Evolutionary conservation across 2,888 invertebrate species (phyloP).

Genomic region (Acleris cristana): DNA sequence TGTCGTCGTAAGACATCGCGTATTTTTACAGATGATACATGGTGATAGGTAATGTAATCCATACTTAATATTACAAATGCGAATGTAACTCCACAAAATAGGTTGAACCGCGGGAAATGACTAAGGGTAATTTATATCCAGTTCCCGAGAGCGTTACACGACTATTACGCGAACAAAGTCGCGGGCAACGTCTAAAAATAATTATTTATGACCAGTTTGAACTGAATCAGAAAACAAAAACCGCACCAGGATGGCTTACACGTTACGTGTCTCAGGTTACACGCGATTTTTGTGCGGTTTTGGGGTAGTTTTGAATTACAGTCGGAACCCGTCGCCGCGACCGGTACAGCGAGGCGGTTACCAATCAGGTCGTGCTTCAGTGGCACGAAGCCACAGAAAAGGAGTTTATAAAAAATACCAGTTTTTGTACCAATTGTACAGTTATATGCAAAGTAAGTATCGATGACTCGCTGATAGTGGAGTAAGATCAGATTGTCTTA

Average conservation of each 20-base stretch:
- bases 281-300: conserved; percentile 23
- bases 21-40: conserved; percentile 7
- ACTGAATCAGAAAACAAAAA: conserved; percentile 22
- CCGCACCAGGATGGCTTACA: conserved; percentile 24
- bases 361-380: background rate
- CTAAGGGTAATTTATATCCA: too few species aligned
- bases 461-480: too few species aligned
- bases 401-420: background rate
- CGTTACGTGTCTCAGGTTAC: conserved; percentile 8
- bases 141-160: too few species aligned
- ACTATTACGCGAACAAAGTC: too few species aligned
- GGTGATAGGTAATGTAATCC: background rate
- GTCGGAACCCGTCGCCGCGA: conserved; percentile 2
- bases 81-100: too few species aligned
- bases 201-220: background rate
- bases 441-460: too few species aligned
- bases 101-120: too few species aligned
- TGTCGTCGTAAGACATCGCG: background rate
- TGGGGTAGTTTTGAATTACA: conserved; percentile 26
- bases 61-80: too few species aligned
- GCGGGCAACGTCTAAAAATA: background rate
- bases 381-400: background rate
- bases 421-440: background rate
- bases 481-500: too few species aligned
- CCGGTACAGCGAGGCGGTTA: background rate